These are phyloP conservation scores for Fissipunctia ypsillon DNA, from an alignment of 2,888 invertebrate genomes.

Conservation along the genomic window DNA sequence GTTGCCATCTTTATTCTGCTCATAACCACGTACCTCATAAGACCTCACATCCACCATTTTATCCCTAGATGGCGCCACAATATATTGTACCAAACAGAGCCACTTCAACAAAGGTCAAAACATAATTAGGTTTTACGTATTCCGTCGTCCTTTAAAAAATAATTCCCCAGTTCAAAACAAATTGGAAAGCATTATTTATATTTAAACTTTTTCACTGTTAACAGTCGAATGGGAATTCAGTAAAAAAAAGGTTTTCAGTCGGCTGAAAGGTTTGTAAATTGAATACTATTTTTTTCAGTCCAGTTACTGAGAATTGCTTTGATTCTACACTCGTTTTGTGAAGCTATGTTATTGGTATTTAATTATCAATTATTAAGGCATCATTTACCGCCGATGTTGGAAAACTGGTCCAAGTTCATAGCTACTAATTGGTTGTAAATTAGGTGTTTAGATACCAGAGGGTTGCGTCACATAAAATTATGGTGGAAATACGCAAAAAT, in stretches of 20 bases:
- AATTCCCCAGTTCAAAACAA: slow-evolving; percentile 46
- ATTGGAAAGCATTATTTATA: slow-evolving; percentile 53
- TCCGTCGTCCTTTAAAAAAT: slow-evolving; percentile 57
- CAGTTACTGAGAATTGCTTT: slow-evolving; percentile 32
- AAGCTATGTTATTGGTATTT: slow-evolving; percentile 10
- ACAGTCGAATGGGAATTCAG: slow-evolving; percentile 46
- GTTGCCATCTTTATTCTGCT: not conserved
- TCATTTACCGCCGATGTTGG: not conserved
- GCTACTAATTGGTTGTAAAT: not conserved
- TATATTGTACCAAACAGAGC: slow-evolving; percentile 15
- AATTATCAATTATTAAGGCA: not conserved
- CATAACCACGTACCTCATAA: not conserved
- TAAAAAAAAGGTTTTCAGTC: slow-evolving; percentile 46
- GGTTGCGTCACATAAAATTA: not conserved
- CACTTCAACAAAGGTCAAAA: slow-evolving; percentile 60
- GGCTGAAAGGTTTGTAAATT: slow-evolving; percentile 47
- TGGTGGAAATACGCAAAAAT: not conserved
- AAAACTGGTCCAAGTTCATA: too few species aligned
- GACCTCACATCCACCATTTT: not conserved
- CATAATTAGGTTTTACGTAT: slow-evolving; percentile 55
- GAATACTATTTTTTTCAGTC: slow-evolving; percentile 50
- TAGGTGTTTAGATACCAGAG: not conserved
- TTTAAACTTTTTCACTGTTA: slow-evolving; percentile 51
- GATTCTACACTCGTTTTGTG: slow-evolving; percentile 10
- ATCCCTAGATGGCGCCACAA: slow-evolving; percentile 4